Evolutionary conservation across 2,113 vertebrate species (phyloP), one percentile per base, ranked within the genome.

Genomic region (Serilophus lunatus): DNA sequence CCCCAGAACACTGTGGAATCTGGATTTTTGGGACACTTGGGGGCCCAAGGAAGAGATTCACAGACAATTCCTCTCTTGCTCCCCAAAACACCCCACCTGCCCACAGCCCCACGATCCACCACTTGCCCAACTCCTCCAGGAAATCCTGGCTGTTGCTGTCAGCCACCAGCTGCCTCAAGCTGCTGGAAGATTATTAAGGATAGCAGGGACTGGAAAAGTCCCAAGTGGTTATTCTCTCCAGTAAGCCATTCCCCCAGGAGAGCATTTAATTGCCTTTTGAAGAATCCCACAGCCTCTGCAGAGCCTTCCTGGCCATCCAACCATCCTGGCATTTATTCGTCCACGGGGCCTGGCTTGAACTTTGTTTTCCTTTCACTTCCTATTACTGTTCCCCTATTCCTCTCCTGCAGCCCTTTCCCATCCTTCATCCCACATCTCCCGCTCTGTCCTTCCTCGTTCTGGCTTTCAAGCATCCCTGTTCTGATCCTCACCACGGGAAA

Each of bases 301-400:
- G 45, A 92, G 59, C 80, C 47, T 29, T 2, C 83, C 93, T 82
- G 94, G 50, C 87, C 93, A 93, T 83, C 83, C 88, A 61, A 33
- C 83, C 31, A 2, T 74, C 78, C 90, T 68, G 90, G 57, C 57
- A 72, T 81, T 94, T 87, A 90, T 88, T 91, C 51, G 7, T 95
- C 90, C 86, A 86, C 11, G 0, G 75, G 83, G 68, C 53, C 81
- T 76, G 88, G 38, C 90, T 63, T 92, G 83, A 91, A 90, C 91
- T 95, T 91, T 89, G 77, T 91, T 96, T 95, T 94, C 86, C 92
- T 92, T 97, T 96, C 96, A 91, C 90, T 96, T 97, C 95, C 69
- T 84, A 96, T 97, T 96, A 96, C 78, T 4, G 57, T 82, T 92
- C 35, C 72, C 77, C 71, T 70, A 68, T 92, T 94, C 77, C 65